These are phyloP conservation scores for Rachycentron canadum DNA, from an alignment of 2,797 vertebrate species.

Conservation along the genomic window DNA sequence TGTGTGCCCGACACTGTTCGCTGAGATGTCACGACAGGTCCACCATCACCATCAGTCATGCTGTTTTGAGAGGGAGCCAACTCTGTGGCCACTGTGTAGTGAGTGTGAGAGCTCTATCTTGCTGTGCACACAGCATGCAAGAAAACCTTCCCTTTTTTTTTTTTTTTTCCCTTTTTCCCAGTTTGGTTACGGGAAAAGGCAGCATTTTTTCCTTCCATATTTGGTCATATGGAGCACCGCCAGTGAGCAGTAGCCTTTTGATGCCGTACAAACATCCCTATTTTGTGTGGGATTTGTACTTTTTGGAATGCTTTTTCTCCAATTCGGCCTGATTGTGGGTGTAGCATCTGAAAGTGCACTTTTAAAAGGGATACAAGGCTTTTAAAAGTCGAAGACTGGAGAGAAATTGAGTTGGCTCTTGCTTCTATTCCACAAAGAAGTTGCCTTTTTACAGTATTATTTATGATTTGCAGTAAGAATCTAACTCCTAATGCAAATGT, in stretches of 20 bases:
- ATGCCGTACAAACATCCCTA: constrained; percentile 85
- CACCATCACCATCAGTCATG: constrained; percentile 75
- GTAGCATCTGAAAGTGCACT: constrained; percentile 66
- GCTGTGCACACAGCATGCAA: constrained; percentile 83
- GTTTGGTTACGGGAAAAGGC: constrained; percentile 89
- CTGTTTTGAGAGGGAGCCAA: constrained; percentile 71
- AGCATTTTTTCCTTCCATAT: constrained; percentile 89
- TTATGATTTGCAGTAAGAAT: constrained; percentile 65
- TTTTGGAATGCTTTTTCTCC: constrained; percentile 76
- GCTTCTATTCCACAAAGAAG: constrained; percentile 45
- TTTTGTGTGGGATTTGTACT: constrained; percentile 82
- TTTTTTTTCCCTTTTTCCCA: constrained; percentile 67
- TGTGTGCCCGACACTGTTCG: constrained; percentile 14
- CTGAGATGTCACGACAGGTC: constrained; percentile 58
- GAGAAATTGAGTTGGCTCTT: constrained; percentile 39
- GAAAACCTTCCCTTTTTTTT: constrained; percentile 65
- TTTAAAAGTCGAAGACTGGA: constrained; percentile 64
- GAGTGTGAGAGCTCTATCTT: constrained; percentile 84
- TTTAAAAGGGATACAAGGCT: constrained; percentile 61
- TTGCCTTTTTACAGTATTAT: constrained; percentile 64
- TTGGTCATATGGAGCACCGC: constrained; percentile 88
- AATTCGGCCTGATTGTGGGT: constrained; percentile 76
- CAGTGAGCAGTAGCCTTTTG: constrained; percentile 87
- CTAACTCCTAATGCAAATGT: constrained; percentile 68
- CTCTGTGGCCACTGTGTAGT: constrained; percentile 72